Evolutionary conservation across 2,113 vertebrate species (phyloP), one percentile per base, ranked within the genome.

Genomic region (Psephotus haematonotus): DNA sequence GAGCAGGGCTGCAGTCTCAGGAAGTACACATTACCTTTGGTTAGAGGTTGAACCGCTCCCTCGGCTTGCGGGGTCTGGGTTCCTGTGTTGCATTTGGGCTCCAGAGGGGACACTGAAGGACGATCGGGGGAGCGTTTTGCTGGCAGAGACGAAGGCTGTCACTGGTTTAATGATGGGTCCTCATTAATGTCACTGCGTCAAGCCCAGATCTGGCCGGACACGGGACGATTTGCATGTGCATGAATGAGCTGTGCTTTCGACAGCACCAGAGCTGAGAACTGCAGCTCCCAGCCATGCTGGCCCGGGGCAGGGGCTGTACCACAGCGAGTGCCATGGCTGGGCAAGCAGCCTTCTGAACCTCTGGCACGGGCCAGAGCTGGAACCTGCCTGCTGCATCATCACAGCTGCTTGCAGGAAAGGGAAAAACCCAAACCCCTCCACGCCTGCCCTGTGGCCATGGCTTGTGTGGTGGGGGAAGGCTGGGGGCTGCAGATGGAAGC

Each of bases 251-350:
- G 29, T 29, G 27, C 46, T 35, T 65, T 53, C 27, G 6, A 6
- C 28, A 33, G 59, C 1, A 13, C 3, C 12, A 14, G 35, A 39
- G 70, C 37, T 3, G 5, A n/a, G n/a, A 20, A 22, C 37, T 27
- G 37, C 1, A 2, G 41, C 29, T 57, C 24, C 22, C 44, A 49
- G 59, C 3, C 6, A 0, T 6, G 2, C 8, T 60, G 71, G n/a
- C 28, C 60, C 0, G 0, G 44, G 46, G 44, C 55, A 65, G 39
- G 43, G 70, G 24, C 74, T 72, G 49, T 11, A 53, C 14, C 7
- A 23, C 0, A 39, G 33, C 4, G 0, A 27, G 57, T 3, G 12
- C 62, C 37, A 7, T 0, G 1, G 46, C 41, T 33, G 11, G 69
- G 31, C 69, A 46, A 15, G 23, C 35, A 77, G 55, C 65, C 57